A percentile compares a stretch with the other conserved stretches of the same genome.
These are phyloP conservation scores for Drosophila melanosoma DNA, from an alignment of 2,888 invertebrate genomes.

Conservation along the genomic window DNA sequence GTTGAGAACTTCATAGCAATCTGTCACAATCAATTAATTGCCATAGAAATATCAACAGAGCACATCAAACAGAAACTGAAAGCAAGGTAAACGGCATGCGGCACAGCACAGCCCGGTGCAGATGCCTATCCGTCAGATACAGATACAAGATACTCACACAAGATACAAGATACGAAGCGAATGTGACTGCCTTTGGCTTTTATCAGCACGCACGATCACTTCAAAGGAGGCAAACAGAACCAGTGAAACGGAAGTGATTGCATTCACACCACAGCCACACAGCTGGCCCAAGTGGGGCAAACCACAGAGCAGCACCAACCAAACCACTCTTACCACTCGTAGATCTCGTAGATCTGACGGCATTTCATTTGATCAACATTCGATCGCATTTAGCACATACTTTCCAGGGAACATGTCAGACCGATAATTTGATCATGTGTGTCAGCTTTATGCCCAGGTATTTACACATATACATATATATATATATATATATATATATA, in stretches of 20 bases:
- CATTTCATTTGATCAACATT: slow-evolving; percentile 56
- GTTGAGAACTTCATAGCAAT: slow-evolving; percentile 67
- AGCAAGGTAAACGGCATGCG: slow-evolving; percentile 55
- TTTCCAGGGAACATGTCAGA: slow-evolving; percentile 51
- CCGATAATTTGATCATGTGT: slow-evolving; percentile 72
- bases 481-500: background rate
- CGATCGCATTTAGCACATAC: slow-evolving; percentile 60
- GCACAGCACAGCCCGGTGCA: slow-evolving; percentile 12
- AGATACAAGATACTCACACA: slow-evolving; percentile 61
- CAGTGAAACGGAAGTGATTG: slow-evolving; percentile 77
- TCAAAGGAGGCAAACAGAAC: slow-evolving; percentile 64
- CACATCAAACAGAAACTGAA: slow-evolving; percentile 66
- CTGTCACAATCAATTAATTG: slow-evolving; percentile 81
- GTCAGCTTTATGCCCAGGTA: slow-evolving; percentile 53
- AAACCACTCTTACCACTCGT: slow-evolving; percentile 9
- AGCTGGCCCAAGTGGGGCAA: slow-evolving; percentile 41
- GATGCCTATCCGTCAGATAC: slow-evolving; percentile 72
- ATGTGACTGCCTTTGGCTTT: slow-evolving; percentile 60
- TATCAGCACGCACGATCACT: slow-evolving; percentile 80
- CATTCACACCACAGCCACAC: slow-evolving; percentile 66
- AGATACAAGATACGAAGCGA: slow-evolving; percentile 57
- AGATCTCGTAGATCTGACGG: slow-evolving; percentile 37
- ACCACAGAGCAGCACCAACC: slow-evolving; percentile 8
- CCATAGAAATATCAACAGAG: slow-evolving; percentile 73
- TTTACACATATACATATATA: slow-evolving; percentile 19